phyloP scores from a whole-genome alignment of 2,888 invertebrate species.

The Thecophora atra region DNA sequence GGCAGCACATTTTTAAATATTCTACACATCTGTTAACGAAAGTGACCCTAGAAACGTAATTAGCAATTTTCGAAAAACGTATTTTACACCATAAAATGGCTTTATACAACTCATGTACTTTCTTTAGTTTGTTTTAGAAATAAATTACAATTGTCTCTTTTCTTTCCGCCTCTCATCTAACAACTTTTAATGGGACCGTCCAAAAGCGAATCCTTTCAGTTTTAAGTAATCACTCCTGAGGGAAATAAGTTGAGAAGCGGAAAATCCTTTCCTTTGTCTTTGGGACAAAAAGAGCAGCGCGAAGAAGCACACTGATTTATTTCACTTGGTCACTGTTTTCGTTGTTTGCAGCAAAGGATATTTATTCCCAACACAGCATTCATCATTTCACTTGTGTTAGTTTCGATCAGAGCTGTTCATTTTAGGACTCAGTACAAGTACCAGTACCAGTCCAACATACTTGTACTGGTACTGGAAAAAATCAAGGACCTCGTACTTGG shows the following conservation, averaged over 20 bases:
- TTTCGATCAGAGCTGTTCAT: not conserved
- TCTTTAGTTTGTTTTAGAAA: slow-evolving; percentile 24
- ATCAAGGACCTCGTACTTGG: too few relatives aligned
- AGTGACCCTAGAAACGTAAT: not conserved
- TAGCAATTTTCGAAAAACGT: not conserved
- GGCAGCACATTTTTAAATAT: not conserved
- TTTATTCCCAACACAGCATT: slow-evolving; percentile 53
- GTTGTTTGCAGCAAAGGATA: slow-evolving; percentile 37
- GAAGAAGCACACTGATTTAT: slow-evolving; percentile 59
- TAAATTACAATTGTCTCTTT: slow-evolving; percentile 23
- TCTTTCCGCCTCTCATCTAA: slow-evolving; percentile 19
- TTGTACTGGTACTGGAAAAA: too few relatives aligned
- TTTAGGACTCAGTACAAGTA: too few relatives aligned
- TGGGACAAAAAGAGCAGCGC: not conserved
- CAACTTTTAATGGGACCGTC: slow-evolving; percentile 46
- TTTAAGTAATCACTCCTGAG: slow-evolving; percentile 64
- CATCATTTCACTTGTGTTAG: slow-evolving; percentile 55
- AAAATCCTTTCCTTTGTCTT: slow-evolving; percentile 45
- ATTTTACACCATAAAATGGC: slow-evolving; percentile 16
- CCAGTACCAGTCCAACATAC: too few relatives aligned
- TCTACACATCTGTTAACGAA: not conserved
- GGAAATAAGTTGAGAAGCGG: slow-evolving; percentile 53
- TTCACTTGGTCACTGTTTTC: slow-evolving; percentile 56
- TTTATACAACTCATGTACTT: not conserved
- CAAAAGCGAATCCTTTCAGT: slow-evolving; percentile 50